Evolutionary conservation across 1,140 invertebrate genomes (phyloP).

Genomic region (Drosophila teissieri): DNA sequence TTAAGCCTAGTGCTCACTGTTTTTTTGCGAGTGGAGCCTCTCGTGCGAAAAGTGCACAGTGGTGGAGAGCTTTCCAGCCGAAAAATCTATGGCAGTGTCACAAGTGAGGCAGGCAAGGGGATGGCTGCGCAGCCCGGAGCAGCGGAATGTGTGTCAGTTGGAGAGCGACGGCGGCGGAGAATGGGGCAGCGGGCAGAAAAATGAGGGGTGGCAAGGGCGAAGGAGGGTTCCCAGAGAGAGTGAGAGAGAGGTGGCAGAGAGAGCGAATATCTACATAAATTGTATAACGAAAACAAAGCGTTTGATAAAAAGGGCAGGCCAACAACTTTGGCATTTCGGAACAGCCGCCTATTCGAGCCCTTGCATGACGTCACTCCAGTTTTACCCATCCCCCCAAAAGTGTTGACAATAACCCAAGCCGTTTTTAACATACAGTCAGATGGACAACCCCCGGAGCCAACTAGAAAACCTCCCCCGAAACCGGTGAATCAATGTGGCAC

Average conservation of each 20-base stretch:
- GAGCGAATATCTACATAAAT: constrained; percentile 70
- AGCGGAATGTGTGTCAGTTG: constrained; percentile 41
- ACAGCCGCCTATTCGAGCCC: constrained; percentile 57
- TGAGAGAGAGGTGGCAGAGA: neutral
- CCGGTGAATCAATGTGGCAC: constrained; percentile 36
- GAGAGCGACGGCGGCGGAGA: constrained; percentile 6
- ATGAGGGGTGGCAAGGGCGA: constrained; percentile 18
- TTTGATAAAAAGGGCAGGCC: constrained; percentile 55
- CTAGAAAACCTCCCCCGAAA: constrained; percentile 20
- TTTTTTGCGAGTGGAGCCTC: neutral
- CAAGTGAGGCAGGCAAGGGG: constrained; percentile 64
- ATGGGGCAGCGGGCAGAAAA: constrained; percentile 1
- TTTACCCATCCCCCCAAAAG: constrained; percentile 8
- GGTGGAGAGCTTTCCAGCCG: constrained; percentile 63
- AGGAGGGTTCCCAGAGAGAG: constrained; percentile 9
- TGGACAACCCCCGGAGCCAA: constrained; percentile 30
- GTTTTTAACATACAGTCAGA: constrained; percentile 29
- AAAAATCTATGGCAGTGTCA: constrained; percentile 77
- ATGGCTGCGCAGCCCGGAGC: constrained; percentile 41
- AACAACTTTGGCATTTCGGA: constrained; percentile 48
- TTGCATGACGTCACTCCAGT: constrained; percentile 62
- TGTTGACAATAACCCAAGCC: constrained; percentile 62
- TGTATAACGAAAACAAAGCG: constrained; percentile 72
- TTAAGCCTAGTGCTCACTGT: neutral
- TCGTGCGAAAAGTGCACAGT: constrained; percentile 38